phyloP scores from a whole-genome alignment of 2,113 vertebrate species.

The Gavia stellata region DNA sequence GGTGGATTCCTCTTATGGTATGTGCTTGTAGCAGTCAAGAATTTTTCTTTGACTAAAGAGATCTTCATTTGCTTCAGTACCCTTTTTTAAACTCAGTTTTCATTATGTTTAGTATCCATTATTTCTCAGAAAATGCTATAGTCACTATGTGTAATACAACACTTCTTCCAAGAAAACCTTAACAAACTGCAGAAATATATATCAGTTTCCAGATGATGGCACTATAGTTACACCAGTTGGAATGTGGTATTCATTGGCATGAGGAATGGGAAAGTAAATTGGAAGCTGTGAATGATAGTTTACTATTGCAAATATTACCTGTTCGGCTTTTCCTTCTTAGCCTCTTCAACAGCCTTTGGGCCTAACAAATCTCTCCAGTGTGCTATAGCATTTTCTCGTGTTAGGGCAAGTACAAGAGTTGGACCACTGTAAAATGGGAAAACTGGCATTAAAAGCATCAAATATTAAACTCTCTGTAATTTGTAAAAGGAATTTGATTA shows the following conservation, averaged over 20 bases:
- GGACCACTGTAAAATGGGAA: constrained; percentile 58
- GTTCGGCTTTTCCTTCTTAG: constrained; percentile 41
- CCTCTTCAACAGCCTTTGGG: constrained; percentile 52
- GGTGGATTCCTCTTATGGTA: neutral
- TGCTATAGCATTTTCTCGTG: constrained; percentile 58
- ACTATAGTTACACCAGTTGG: neutral
- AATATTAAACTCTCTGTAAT: neutral
- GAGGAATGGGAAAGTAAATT: neutral
- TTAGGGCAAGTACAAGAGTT: constrained; percentile 66
- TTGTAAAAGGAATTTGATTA: neutral
- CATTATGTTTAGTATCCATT: neutral
- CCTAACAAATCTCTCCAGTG: constrained; percentile 67
- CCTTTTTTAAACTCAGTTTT: neutral
- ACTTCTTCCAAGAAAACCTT: neutral
- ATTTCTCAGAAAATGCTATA: neutral
- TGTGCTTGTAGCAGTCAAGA: neutral
- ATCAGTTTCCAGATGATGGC: constrained; percentile 40
- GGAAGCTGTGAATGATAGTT: neutral
- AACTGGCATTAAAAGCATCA: neutral
- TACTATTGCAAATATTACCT: constrained; percentile 33
- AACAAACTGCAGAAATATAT: neutral
- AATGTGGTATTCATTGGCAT: neutral
- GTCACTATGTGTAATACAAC: neutral
- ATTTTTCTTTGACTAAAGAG: neutral
- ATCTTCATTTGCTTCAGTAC: neutral